Percentiles rank a stretch among this genome's conserved stretches.
phyloP scores from a whole-genome alignment of 2,797 vertebrate genomes.

The Sciurus carolinensis region DNA sequence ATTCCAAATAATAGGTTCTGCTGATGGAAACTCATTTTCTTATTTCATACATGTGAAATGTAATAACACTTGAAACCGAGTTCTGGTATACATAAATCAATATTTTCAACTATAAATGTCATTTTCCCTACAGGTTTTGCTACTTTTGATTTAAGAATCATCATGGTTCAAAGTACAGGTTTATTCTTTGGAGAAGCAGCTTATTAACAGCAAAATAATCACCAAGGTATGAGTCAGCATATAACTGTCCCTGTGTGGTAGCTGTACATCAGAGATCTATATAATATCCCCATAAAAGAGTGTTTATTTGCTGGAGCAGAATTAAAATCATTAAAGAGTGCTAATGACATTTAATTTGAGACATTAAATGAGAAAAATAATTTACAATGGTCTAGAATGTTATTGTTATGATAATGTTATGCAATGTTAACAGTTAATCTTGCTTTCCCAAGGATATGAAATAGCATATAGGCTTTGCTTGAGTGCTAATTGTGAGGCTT shows the following conservation, averaged over 20 bases:
- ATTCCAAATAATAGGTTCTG: conserved; percentile 77
- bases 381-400: background rate
- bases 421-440: background rate
- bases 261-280: background rate
- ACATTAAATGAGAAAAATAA: conserved; percentile 26
- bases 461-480: background rate
- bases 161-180: conserved; percentile 66
- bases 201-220: conserved; percentile 73
- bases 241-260: conserved; percentile 12
- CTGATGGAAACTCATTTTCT: conserved; percentile 81
- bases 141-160: conserved; percentile 80
- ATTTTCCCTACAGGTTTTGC: conserved; percentile 72
- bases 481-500: background rate
- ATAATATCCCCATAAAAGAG: background rate
- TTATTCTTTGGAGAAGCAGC: conserved; percentile 69
- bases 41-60: conserved; percentile 82
- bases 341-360: conserved; percentile 11
- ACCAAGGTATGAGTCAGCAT: conserved; percentile 5
- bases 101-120: conserved; percentile 79
- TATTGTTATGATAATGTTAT: conserved; percentile 35
- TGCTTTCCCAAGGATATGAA: background rate
- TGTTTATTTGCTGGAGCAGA: background rate
- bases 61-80: conserved; percentile 72
- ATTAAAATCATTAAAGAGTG: conserved; percentile 26
- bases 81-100: conserved; percentile 77